Percentiles rank a stretch among this genome's conserved stretches.
These are phyloP conservation scores for Eptatretus atami DNA, from an alignment of 2,797 vertebrate genomes.

Conservation along the genomic window DNA sequence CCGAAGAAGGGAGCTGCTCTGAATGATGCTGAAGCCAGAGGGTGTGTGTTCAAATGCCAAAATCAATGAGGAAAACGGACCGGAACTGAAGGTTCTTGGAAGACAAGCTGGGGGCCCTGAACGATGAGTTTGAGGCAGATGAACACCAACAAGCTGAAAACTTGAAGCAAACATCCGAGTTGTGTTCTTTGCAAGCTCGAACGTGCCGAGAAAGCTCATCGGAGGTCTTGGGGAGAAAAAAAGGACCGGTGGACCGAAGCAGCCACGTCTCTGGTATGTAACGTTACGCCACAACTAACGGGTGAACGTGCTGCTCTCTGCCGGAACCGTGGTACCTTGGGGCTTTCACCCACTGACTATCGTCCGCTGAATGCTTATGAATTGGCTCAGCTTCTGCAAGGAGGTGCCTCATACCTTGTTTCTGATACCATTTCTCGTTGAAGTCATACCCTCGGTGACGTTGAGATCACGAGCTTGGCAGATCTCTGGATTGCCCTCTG, in stretches of 20 bases:
- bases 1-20: slow-evolving; percentile 42
- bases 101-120: slow-evolving; percentile 32
- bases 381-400: slow-evolving; percentile 35
- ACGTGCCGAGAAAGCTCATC: slow-evolving; percentile 50
- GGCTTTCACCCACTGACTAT: slow-evolving; percentile 56
- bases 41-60: no score
- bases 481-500: slow-evolving; percentile 49
- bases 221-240: slow-evolving; percentile 62
- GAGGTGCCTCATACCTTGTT: slow-evolving; percentile 35
- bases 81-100: slow-evolving; percentile 39
- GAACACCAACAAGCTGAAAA: slow-evolving; percentile 28
- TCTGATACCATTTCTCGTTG: slow-evolving; percentile 38
- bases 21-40: slow-evolving; percentile 25
- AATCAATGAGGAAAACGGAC: no score
- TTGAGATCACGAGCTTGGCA: slow-evolving; percentile 51
- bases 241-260: slow-evolving; percentile 69
- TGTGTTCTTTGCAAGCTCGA: slow-evolving; percentile 50
- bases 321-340: slow-evolving; percentile 52
- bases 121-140: slow-evolving; percentile 32
- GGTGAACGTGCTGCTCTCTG: slow-evolving; percentile 57
- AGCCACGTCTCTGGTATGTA: slow-evolving; percentile 21
- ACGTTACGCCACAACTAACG: slow-evolving; percentile 35
- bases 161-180: slow-evolving; percentile 43
- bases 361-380: slow-evolving; percentile 27
- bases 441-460: slow-evolving; percentile 37